Evolutionary conservation across 2,113 vertebrate species (phyloP), one percentile per base, ranked within the genome.

Genomic region (Silurus asotus): DNA sequence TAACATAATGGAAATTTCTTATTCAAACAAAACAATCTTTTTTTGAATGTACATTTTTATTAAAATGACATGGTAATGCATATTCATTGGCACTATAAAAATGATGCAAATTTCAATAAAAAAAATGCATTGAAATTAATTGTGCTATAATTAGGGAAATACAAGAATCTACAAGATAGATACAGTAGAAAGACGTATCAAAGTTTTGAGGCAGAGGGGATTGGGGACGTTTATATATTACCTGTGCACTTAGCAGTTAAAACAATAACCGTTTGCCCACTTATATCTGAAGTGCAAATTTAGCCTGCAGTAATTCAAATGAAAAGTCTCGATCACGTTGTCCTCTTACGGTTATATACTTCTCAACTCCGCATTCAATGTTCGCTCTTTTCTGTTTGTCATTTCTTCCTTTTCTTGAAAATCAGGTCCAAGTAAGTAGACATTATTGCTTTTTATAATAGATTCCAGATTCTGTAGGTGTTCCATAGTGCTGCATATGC

Each of bases 1-100:
- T 93, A 92, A 91, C 90, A 92, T 89, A 85, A 92, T 91, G 89
- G 79, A 87, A 86, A 91, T 91, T 93, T 93, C 90, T 88, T 91
- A 91, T 92, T 92, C 90, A 84, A 65, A 74, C 70, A 77, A 89
- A 90, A 83, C 28, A 65, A 55, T 67, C 61, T 67, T 77, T 17
- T 55, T 19, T 14, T 17, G 37, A 77, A 76, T 62, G 3, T 14
- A 74, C 74, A 19, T 61, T 69, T 25, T 9, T 48, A n/a, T 79
- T 58, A 79, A 85, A 79, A 25, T 85, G 14, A 58, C 23, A 59
- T 75, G 80, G 28, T 37, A 70, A 72, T 70, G 13, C 85, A 67
- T 69, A 85, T 80, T 77, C 51, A 67, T 87, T 85, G 2, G 48
- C 51, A 14, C 56, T 75, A 89, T 83, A 91, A 90, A 90, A 89